A percentile compares a stretch with the other conserved stretches of the same genome.
These are phyloP conservation scores for Noctua pronuba DNA, from an alignment of 2,888 invertebrate genomes.

Conservation along the genomic window DNA sequence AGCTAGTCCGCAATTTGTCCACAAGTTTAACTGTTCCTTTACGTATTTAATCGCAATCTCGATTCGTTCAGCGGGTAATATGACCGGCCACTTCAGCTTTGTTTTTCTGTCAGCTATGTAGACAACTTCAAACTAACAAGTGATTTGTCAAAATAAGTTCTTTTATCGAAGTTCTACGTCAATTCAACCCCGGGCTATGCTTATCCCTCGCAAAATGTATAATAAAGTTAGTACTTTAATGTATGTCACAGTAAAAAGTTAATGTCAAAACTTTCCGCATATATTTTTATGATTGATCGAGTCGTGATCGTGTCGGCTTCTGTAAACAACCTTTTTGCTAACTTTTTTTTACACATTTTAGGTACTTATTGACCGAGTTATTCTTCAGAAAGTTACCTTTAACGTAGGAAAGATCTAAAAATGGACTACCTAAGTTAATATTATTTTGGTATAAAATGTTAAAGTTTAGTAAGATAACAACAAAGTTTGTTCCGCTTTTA, in stretches of 20 bases:
- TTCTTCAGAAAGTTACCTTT: conserved; percentile 17
- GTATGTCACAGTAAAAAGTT: conserved; percentile 25
- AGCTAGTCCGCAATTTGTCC: too few relatives aligned
- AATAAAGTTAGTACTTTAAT: conserved; percentile 12
- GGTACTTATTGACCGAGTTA: conserved; percentile 18
- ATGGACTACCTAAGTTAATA: neutral
- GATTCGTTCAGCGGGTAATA: too few relatives aligned
- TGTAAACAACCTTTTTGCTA: conserved; percentile 2
- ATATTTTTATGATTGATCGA: conserved; percentile 44
- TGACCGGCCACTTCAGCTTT: too few relatives aligned
- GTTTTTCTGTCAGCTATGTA: too few relatives aligned
- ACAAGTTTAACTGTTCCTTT: too few relatives aligned
- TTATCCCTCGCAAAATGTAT: neutral
- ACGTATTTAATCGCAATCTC: too few relatives aligned
- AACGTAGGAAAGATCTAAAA: conserved; percentile 2
- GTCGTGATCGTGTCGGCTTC: neutral
- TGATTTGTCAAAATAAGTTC: conserved; percentile 3
- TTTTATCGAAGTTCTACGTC: conserved; percentile 8
- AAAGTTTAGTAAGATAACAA: conserved; percentile 6
- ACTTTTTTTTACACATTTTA: conserved; percentile 41
- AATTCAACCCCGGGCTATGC: neutral
- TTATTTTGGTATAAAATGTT: neutral
- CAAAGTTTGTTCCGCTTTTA: neutral
- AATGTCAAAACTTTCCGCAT: conserved; percentile 25
- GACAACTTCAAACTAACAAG: neutral